Conservation (phyloP, 2,888 invertebrate genomes). For the Metacarcinus magister region DNA sequence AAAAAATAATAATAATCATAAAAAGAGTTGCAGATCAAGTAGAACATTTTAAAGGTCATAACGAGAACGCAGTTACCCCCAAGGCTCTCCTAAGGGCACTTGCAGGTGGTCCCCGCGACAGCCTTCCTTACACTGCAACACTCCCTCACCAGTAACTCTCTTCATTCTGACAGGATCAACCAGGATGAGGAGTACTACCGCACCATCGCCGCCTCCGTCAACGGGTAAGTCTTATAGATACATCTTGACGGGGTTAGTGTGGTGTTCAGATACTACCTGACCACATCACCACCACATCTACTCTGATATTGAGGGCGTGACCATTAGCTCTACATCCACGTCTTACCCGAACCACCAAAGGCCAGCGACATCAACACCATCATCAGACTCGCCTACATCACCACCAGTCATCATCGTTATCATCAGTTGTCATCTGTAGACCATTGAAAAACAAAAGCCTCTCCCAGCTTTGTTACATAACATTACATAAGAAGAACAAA, state of each 20-base stretch:
- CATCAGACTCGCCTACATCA: background rate
- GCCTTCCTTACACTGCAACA: background rate
- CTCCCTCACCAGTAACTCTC: background rate
- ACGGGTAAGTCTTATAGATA: background rate
- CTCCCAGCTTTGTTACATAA: background rate
- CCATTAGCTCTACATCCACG: no score
- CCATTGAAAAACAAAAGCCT: background rate
- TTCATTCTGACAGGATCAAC: constrained; percentile 28
- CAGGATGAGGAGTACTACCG: background rate
- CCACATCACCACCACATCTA: no score
- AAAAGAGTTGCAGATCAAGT: no score
- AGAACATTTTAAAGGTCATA: background rate
- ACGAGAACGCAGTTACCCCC: background rate
- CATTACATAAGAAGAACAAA: no score
- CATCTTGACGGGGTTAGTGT: background rate
- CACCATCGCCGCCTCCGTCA: background rate
- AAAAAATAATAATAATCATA: no score
- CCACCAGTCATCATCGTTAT: background rate
- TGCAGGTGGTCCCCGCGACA: no score
- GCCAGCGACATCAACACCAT: no score
- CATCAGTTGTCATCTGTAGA: background rate
- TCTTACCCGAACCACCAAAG: no score
- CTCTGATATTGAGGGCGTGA: no score
- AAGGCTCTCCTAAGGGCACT: no score
- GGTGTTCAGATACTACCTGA: no score